Conservation (phyloP, 2,888 invertebrate species). For the Hyppa rectilinea region DNA sequence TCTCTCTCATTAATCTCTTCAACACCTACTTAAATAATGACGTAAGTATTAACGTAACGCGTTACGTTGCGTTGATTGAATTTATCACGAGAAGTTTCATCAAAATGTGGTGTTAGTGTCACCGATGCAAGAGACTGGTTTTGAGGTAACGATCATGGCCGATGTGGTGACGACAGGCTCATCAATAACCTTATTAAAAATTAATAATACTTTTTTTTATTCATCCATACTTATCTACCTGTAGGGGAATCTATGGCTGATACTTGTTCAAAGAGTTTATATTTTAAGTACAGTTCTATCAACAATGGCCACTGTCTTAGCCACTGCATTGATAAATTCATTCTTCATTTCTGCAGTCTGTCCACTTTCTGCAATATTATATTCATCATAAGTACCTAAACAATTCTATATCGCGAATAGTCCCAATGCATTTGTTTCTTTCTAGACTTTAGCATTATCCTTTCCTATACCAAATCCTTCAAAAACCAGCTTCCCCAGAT, state of each 20-base stretch:
- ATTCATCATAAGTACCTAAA: not conserved
- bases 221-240: not conserved
- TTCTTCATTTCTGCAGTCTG: not conserved
- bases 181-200: slow-evolving; percentile 6
- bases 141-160: slow-evolving; percentile 13
- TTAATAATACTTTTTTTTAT: not conserved
- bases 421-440: too few relatives aligned
- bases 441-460: not conserved
- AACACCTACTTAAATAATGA: slow-evolving; percentile 63
- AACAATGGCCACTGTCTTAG: not conserved
- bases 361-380: not conserved
- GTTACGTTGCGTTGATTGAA: slow-evolving; percentile 49
- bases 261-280: not conserved
- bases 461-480: not conserved
- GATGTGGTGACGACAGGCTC: not conserved
- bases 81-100: slow-evolving; percentile 52
- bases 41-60: slow-evolving; percentile 48
- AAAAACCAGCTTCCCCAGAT: slow-evolving; percentile 30
- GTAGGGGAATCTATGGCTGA: not conserved
- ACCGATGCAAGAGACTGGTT: slow-evolving; percentile 18
- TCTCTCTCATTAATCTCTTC: slow-evolving; percentile 52
- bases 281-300: not conserved
- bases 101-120: slow-evolving; percentile 41
- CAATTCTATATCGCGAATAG: too few relatives aligned
- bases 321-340: not conserved